A percentile compares a stretch with the other conserved stretches of the same genome.
Evolutionary conservation across 1,140 invertebrate species (phyloP).

Genomic region (Mya arenaria): DNA sequence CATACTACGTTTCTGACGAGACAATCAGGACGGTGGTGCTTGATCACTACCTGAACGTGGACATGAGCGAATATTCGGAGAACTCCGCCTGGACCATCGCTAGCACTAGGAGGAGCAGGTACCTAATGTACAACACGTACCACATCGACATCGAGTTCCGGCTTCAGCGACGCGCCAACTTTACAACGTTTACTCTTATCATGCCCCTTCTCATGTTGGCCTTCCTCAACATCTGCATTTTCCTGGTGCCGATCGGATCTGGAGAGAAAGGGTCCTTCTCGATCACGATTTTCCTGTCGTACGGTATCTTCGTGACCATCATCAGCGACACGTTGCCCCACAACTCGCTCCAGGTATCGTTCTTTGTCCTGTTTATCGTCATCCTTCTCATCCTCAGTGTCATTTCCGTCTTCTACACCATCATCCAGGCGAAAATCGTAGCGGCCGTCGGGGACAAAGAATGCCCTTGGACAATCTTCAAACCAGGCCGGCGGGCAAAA

Average conservation of each 20-base stretch:
- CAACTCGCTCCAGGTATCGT: conserved; percentile 9
- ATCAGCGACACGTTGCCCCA: conserved; percentile 18
- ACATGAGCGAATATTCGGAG: not conserved
- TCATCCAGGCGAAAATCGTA: conserved; percentile 23
- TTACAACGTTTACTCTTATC: conserved; percentile 2
- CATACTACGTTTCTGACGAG: conserved; percentile 10
- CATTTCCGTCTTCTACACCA: conserved; percentile 16
- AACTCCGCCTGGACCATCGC: conserved; percentile 10
- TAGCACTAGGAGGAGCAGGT: not conserved
- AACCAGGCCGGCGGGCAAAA: too few species aligned
- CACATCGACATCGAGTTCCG: conserved; percentile 6
- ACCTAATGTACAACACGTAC: not conserved
- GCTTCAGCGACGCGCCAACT: conserved; percentile 6
- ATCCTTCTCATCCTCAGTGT: not conserved
- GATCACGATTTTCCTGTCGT: conserved; percentile 20
- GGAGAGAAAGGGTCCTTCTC: conserved; percentile 10
- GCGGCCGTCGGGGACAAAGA: conserved; percentile 1
- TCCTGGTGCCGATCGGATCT: conserved; percentile 20
- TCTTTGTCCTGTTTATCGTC: conserved; percentile 15
- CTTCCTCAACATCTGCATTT: conserved; percentile 12
- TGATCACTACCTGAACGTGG: not conserved
- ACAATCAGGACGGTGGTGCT: not conserved
- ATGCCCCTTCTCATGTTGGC: conserved; percentile 3
- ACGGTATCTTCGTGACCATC: conserved; percentile 29
- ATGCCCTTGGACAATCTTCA: not conserved